These are phyloP conservation scores for Bujurquina vittata DNA, from an alignment of 2,113 vertebrate genomes.

Conservation along the genomic window DNA sequence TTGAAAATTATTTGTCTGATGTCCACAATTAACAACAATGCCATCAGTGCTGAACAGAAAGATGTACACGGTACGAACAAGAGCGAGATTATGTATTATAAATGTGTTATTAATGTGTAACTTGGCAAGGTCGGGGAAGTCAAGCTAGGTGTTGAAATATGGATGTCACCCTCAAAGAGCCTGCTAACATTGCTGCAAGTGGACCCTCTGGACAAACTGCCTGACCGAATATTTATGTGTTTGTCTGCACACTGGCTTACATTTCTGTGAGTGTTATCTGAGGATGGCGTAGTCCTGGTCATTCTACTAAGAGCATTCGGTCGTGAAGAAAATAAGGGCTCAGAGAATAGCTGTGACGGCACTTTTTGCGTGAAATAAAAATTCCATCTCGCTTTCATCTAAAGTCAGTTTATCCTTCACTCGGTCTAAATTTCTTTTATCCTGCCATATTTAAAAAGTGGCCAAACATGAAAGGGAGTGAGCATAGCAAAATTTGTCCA, in stretches of 20 bases:
- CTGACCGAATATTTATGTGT: slow-evolving; percentile 69
- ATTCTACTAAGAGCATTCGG: background rate
- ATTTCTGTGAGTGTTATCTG: slow-evolving; percentile 32
- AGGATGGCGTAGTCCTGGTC: slow-evolving; percentile 7
- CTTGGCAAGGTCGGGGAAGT: slow-evolving; percentile 77
- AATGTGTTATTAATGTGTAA: slow-evolving; percentile 82
- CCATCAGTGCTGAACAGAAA: slow-evolving; percentile 58
- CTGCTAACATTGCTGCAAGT: slow-evolving; percentile 70
- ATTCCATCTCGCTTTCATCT: background rate
- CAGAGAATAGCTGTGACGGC: background rate
- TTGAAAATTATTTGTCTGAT: slow-evolving; percentile 76
- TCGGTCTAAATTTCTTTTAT: background rate
- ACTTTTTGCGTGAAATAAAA: background rate
- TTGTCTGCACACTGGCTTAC: slow-evolving; percentile 31
- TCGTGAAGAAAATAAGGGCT: slow-evolving; percentile 15
- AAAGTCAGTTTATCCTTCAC: background rate
- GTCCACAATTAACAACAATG: slow-evolving; percentile 78
- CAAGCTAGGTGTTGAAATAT: slow-evolving; percentile 80
- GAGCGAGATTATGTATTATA: slow-evolving; percentile 80
- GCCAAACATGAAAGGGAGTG: background rate
- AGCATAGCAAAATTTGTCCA: background rate
- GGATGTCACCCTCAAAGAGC: slow-evolving; percentile 72
- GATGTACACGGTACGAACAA: slow-evolving; percentile 75
- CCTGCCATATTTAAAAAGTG: background rate
- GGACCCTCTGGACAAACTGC: slow-evolving; percentile 69